Conservation (phyloP, 2,113 vertebrate genomes). For the Gambusia affinis region DNA sequence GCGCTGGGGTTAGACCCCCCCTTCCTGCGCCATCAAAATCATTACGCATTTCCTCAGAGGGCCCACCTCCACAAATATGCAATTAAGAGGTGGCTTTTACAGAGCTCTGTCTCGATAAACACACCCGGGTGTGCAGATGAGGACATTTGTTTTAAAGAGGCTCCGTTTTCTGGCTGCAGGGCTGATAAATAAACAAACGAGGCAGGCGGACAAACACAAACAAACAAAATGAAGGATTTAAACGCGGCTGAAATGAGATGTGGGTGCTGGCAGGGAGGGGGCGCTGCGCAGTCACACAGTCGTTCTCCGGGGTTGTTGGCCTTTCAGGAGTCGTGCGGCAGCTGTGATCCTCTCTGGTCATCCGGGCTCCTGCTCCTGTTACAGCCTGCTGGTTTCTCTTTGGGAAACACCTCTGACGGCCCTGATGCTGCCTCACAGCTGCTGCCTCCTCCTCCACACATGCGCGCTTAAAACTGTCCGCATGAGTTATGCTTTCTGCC, state of each 20-base stretch:
- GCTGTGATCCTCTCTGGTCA: constrained; percentile 36
- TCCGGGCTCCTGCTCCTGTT: constrained; percentile 57
- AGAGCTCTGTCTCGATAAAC: constrained; percentile 54
- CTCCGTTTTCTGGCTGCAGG: constrained; percentile 20
- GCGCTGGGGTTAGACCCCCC: constrained; percentile 63
- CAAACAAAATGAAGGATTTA: constrained; percentile 26
- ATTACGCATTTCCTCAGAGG: constrained; percentile 76
- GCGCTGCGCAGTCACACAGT: constrained; percentile 67
- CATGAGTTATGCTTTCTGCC: constrained; percentile 42
- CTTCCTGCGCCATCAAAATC: constrained; percentile 62
- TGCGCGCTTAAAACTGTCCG: constrained; percentile 23
- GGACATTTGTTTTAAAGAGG: constrained; percentile 34
- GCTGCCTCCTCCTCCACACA: constrained; percentile 42
- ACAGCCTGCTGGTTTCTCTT: constrained; percentile 63
- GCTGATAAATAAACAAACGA: constrained; percentile 44
- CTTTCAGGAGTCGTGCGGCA: constrained; percentile 34
- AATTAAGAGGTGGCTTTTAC: constrained; percentile 65
- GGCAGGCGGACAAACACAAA: constrained; percentile 22
- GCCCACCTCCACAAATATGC: constrained; percentile 67
- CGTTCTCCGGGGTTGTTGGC: constrained; percentile 17
- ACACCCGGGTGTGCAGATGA: constrained; percentile 29
- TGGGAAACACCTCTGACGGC: constrained; percentile 61
- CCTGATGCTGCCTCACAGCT: constrained; percentile 66
- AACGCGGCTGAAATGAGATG: constrained; percentile 16
- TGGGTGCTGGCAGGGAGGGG: constrained; percentile 73